Conservation (phyloP, 2,797 vertebrate genomes). For the Anguilla obscura region DNA sequence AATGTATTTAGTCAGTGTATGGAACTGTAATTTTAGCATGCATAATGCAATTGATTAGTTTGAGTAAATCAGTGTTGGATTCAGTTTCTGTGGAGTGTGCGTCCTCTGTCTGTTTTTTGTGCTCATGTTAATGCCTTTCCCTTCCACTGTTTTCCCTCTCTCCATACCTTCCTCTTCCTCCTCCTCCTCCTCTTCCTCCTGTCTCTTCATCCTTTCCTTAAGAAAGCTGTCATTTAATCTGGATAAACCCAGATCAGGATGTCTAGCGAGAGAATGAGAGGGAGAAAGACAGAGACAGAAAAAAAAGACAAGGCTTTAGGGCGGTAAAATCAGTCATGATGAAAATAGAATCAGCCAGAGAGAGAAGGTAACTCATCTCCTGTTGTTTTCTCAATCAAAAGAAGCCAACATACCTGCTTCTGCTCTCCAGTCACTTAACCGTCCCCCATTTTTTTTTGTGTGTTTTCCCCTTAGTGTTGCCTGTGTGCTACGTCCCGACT, state of each 20-base stretch:
- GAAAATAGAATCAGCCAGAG: slow-evolving; percentile 68
- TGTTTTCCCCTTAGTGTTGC: not conserved
- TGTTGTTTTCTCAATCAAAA: slow-evolving; percentile 15
- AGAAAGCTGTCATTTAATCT: slow-evolving; percentile 68
- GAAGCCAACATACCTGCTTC: not conserved
- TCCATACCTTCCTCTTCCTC: slow-evolving; percentile 63
- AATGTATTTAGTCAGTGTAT: not conserved
- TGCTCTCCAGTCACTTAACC: slow-evolving; percentile 21
- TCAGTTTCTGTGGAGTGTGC: slow-evolving; percentile 23
- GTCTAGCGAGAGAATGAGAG: slow-evolving; percentile 60
- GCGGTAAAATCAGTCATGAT: slow-evolving; percentile 64
- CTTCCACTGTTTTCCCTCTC: slow-evolving; percentile 61
- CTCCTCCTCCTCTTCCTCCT: slow-evolving; percentile 57
- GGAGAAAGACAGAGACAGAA: slow-evolving; percentile 18
- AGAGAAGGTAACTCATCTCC: slow-evolving; percentile 66
- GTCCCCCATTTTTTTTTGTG: not conserved
- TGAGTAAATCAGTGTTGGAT: not conserved
- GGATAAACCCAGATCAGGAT: slow-evolving; percentile 70
- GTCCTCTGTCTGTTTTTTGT: slow-evolving; percentile 13
- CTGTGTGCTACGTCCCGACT: not conserved
- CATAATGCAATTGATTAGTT: not conserved
- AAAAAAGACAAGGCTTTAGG: slow-evolving; percentile 58
- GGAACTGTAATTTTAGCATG: not conserved
- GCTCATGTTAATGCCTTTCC: slow-evolving; percentile 55
- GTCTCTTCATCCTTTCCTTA: slow-evolving; percentile 67